Conservation (phyloP, 2,888 invertebrate species). For the Sthenelais limicola region DNA sequence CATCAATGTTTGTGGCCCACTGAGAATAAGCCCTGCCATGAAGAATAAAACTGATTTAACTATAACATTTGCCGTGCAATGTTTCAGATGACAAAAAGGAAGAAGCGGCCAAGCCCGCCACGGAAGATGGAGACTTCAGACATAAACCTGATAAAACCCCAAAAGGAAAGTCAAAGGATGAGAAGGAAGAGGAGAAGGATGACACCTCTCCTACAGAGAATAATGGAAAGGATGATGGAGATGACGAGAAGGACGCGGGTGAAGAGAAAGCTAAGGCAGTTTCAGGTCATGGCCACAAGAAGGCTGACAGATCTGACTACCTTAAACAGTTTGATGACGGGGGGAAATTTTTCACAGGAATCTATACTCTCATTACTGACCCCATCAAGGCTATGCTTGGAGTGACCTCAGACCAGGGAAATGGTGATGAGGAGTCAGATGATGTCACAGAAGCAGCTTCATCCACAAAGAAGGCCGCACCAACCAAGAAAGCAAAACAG, state of each 20-base stretch:
- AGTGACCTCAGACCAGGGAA: no score
- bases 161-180: constrained; percentile 29
- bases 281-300: neutral
- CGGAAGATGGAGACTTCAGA: constrained; percentile 31
- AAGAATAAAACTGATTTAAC: no score
- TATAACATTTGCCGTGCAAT: neutral
- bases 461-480: no score
- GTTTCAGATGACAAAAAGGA: neutral
- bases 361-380: no score
- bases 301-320: constrained; percentile 8
- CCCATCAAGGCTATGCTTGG: no score
- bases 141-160: neutral
- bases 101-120: neutral
- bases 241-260: constrained; percentile 5
- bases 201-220: constrained; percentile 9
- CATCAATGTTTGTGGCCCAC: no score
- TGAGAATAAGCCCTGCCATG: no score
- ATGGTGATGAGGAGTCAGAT: no score
- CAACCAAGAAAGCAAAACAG: no score
- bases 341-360: constrained; percentile 11
- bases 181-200: constrained; percentile 16
- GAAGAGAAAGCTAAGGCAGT: constrained; percentile 12
- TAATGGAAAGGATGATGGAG: constrained; percentile 25
- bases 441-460: no score
- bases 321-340: constrained; percentile 20